These are phyloP conservation scores for Poeciliopsis turneri DNA, from an alignment of 2,797 vertebrate species.

Conservation along the genomic window DNA sequence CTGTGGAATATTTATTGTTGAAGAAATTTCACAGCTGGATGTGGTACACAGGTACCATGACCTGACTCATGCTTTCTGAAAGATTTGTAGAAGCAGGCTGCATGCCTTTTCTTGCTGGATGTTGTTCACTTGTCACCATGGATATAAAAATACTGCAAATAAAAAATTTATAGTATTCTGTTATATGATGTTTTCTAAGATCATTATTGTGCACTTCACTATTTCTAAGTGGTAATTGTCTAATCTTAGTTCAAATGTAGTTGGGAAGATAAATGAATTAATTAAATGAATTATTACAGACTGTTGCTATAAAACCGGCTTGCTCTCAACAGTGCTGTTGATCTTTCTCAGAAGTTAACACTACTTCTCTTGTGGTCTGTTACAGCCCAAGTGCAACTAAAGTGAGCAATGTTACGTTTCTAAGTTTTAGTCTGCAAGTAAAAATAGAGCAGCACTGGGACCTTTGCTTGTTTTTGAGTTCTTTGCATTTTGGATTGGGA, in stretches of 20 bases:
- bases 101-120: not conserved
- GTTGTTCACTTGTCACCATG: not conserved
- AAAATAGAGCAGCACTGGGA: not conserved
- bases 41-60: not conserved
- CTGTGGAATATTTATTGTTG: not conserved
- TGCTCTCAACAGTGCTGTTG: not conserved
- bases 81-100: not conserved
- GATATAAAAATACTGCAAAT: not conserved
- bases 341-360: not conserved
- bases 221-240: not conserved
- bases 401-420: not conserved
- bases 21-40: not conserved
- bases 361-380: not conserved
- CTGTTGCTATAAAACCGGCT: not conserved
- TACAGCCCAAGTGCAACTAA: not conserved
- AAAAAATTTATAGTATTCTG: not conserved
- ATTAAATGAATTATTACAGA: not conserved
- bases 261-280: not conserved
- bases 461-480: not conserved
- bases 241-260: not conserved
- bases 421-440: not conserved
- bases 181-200: not conserved
- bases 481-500: not conserved
- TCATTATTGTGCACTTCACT: not conserved
- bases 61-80: not conserved